A percentile compares a stretch with the other conserved stretches of the same genome.
These are phyloP conservation scores for Taeniopygia guttata DNA, from an alignment of 2,797 vertebrate genomes.

Conservation along the genomic window DNA sequence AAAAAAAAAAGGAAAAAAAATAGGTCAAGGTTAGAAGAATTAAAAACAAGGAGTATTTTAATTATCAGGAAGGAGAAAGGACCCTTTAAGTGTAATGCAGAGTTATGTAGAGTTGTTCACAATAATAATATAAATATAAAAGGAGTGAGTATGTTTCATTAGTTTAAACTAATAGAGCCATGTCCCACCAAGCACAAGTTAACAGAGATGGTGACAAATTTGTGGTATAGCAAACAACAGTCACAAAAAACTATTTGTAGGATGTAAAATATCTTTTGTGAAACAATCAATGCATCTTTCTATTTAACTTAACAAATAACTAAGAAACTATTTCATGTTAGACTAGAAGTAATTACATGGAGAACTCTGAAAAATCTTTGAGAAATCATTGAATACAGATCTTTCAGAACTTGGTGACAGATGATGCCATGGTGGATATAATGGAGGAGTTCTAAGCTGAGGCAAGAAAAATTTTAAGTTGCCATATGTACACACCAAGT, in stretches of 20 bases:
- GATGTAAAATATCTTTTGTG: not conserved
- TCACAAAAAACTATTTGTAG: not conserved
- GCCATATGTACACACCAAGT: not conserved
- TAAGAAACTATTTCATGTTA: not conserved
- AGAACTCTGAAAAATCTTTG: not conserved
- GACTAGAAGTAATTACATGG: not conserved
- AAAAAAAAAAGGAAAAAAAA: not conserved
- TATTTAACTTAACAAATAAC: not conserved
- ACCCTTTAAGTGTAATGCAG: not conserved
- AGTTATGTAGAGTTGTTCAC: not conserved
- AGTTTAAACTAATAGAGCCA: not conserved
- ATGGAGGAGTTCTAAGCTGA: not conserved
- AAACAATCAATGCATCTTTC: not conserved
- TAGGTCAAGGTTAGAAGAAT: not conserved
- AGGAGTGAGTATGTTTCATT: not conserved
- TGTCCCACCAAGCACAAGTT: not conserved
- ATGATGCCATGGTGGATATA: not conserved
- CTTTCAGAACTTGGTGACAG: not conserved
- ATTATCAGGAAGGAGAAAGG: not conserved
- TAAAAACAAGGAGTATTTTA: not conserved
- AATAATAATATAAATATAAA: not conserved
- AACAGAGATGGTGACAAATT: not conserved
- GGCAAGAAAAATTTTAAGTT: not conserved
- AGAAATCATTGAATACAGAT: not conserved
- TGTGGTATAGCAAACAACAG: not conserved